These are phyloP conservation scores for Apogon hyalosoma DNA, from an alignment of 2,797 vertebrate genomes.

Conservation along the genomic window DNA sequence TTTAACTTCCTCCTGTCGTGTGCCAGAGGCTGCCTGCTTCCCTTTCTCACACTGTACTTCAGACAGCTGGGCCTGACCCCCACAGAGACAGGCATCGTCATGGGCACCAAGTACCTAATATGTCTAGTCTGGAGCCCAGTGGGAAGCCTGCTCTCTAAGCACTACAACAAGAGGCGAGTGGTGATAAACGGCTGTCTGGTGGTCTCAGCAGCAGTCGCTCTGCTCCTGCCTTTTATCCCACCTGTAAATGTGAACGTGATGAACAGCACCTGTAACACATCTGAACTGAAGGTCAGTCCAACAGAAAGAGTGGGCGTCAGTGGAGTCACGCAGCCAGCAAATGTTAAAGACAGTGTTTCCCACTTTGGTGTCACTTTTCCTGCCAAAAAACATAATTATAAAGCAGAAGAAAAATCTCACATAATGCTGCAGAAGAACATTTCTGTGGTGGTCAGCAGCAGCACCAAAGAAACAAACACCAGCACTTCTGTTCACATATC, in stretches of 20 bases:
- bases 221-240: constrained; percentile 85
- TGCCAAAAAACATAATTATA: background rate
- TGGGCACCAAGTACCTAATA: constrained; percentile 85
- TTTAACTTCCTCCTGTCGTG: constrained; percentile 86
- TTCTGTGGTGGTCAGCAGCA: background rate
- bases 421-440: background rate
- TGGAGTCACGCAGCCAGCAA: background rate
- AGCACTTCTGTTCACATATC: background rate
- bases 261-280: constrained; percentile 70
- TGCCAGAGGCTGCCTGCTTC: constrained; percentile 84
- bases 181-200: constrained; percentile 81
- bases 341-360: background rate
- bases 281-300: constrained; percentile 12
- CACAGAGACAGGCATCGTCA: constrained; percentile 85
- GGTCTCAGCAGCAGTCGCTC: constrained; percentile 77
- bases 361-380: background rate
- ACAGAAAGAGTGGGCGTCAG: background rate
- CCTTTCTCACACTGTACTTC: constrained; percentile 91
- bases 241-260: constrained; percentile 18
- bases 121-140: constrained; percentile 83
- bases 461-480: background rate
- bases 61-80: constrained; percentile 87
- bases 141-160: constrained; percentile 81
- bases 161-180: constrained; percentile 80
- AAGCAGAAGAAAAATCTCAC: background rate